A percentile compares a stretch with the other conserved stretches of the same genome.
These are phyloP conservation scores for Ochropleura leucogaster DNA, from an alignment of 2,888 invertebrate species.

Conservation along the genomic window DNA sequence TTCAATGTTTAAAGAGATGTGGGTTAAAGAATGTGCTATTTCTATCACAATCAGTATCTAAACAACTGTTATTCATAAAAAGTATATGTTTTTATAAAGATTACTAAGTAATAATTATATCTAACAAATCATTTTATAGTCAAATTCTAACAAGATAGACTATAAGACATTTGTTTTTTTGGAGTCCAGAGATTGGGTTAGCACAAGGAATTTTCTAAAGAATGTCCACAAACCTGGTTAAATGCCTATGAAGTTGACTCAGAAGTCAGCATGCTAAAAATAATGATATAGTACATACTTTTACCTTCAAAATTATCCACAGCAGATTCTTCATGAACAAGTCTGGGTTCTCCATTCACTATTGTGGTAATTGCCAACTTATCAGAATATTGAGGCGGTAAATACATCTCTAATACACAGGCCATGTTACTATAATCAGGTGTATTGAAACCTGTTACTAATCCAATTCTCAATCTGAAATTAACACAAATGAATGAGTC, in stretches of 20 bases:
- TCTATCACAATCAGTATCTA: not conserved
- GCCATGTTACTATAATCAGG: constrained; percentile 77
- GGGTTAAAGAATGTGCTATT: not conserved
- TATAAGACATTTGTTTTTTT: not conserved
- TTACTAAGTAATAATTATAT: not conserved
- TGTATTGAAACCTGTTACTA: constrained; percentile 70
- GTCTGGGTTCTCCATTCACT: constrained; percentile 66
- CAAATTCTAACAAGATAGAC: too few relatives aligned
- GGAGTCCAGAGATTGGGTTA: not conserved
- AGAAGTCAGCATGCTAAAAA: constrained; percentile 7
- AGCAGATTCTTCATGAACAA: constrained; percentile 61
- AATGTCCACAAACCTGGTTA: constrained; percentile 28
- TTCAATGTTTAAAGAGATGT: not conserved
- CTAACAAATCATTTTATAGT: not conserved
- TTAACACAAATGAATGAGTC: constrained; percentile 25
- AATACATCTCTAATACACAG: constrained; percentile 73
- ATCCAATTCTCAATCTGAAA: constrained; percentile 74
- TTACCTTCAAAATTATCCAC: constrained; percentile 70
- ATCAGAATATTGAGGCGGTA: constrained; percentile 61
- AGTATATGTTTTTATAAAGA: not conserved
- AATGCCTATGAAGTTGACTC: not conserved
- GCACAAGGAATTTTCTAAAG: not conserved
- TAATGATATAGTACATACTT: constrained; percentile 40
- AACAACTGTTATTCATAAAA: not conserved
- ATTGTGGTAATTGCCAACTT: constrained; percentile 65